Conservation (phyloP, 1,140 invertebrate genomes). For the Monochamus saltuarius region DNA sequence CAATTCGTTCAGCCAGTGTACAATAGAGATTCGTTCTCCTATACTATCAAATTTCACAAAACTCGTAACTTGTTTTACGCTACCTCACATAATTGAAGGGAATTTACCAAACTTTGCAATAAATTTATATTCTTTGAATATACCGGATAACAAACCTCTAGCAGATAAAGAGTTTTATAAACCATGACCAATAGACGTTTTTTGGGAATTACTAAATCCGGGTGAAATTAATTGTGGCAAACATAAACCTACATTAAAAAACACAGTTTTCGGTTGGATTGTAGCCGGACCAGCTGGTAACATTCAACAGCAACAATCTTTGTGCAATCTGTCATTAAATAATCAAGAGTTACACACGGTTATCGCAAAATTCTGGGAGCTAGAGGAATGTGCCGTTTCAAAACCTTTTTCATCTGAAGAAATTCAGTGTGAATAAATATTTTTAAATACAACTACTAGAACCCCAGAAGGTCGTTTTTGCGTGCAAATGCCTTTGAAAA, state of each 20-base stretch:
- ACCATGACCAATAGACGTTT: too few relatives aligned
- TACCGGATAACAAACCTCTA: too few relatives aligned
- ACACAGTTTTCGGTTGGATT: too few relatives aligned
- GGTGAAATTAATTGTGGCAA: too few relatives aligned
- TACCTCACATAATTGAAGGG: too few relatives aligned
- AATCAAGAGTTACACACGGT: not conserved
- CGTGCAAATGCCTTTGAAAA: conserved; percentile 9
- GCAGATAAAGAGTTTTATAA: too few relatives aligned
- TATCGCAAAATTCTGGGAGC: conserved; percentile 4
- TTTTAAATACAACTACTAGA: not conserved
- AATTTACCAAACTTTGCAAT: not conserved
- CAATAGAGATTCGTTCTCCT: too few relatives aligned
- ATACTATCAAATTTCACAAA: not conserved
- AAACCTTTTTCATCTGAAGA: not conserved
- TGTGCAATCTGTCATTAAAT: not conserved
- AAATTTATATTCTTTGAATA: not conserved
- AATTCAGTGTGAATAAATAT: not conserved
- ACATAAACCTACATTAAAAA: too few relatives aligned
- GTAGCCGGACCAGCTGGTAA: too few relatives aligned
- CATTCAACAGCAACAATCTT: too few relatives aligned
- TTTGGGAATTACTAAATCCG: too few relatives aligned
- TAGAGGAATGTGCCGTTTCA: not conserved
- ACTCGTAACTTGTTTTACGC: not conserved
- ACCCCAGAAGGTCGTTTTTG: conserved; percentile 2
- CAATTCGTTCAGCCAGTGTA: not conserved